phyloP scores from a whole-genome alignment of 2,797 vertebrate genomes.

The Merluccius polli region DNA sequence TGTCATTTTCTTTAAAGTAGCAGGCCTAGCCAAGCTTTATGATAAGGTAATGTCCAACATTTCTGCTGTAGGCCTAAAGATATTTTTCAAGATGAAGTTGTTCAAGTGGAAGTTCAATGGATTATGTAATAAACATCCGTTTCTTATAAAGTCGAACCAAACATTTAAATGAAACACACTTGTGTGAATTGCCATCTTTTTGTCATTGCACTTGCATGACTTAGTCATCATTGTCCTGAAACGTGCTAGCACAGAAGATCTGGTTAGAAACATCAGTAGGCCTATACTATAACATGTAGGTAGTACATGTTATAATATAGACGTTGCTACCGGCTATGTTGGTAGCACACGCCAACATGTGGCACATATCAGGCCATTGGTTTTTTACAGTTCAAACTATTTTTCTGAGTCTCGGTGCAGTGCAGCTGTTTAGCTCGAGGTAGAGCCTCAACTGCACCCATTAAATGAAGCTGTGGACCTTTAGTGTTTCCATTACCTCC shows the following conservation, averaged over 20 bases:
- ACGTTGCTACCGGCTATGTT: neutral
- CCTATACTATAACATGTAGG: neutral
- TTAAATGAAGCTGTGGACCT: slow-evolving; percentile 51
- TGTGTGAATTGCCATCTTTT: neutral
- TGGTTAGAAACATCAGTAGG: neutral
- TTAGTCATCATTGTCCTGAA: neutral
- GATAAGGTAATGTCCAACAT: neutral
- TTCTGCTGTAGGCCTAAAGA: neutral
- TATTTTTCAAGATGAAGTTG: neutral
- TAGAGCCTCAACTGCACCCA: slow-evolving; percentile 53
- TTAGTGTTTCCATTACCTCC: slow-evolving; percentile 59
- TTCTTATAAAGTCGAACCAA: neutral
- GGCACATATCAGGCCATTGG: slow-evolving; percentile 16
- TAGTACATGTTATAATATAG: too few species aligned
- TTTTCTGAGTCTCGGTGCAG: slow-evolving; percentile 27
- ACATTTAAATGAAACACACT: neutral
- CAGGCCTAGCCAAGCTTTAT: neutral
- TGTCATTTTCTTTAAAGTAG: neutral
- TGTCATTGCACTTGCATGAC: neutral
- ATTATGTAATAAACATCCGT: neutral
- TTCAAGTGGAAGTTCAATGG: neutral
- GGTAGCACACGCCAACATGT: slow-evolving; percentile 26
- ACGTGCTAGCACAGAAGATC: neutral
- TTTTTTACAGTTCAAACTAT: neutral
- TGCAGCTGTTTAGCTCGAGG: slow-evolving; percentile 15